Evolutionary conservation across 2,888 invertebrate species (phyloP).

Genomic region (Lasioglossum lativentre): DNA sequence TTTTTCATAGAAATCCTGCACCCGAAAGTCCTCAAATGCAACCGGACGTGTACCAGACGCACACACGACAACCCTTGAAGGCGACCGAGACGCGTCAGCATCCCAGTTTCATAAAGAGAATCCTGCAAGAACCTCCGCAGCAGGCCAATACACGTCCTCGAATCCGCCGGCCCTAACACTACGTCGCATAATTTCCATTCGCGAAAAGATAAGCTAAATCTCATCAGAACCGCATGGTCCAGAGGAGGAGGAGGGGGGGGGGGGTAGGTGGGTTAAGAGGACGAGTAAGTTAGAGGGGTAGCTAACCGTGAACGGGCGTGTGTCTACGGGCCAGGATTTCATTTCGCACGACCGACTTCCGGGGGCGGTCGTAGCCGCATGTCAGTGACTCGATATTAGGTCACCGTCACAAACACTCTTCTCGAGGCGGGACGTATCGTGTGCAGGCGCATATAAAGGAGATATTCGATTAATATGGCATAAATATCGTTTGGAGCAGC

Average conservation of each 20-base stretch:
- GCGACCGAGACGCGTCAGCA: background rate
- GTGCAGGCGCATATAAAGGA: conserved; percentile 65
- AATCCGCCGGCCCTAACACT: background rate
- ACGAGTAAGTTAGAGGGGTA: background rate
- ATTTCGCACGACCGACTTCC: conserved; percentile 59
- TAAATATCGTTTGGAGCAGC: conserved; percentile 74
- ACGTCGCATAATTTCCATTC: conserved; percentile 11
- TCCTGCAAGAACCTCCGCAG: background rate
- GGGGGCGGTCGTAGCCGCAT: conserved; percentile 48
- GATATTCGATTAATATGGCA: conserved; percentile 77
- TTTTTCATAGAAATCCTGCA: background rate
- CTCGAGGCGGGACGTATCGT: conserved; percentile 23
- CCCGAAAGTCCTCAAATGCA: background rate
- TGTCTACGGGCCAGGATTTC: conserved; percentile 43
- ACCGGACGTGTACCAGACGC: background rate
- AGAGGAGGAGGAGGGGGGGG: background rate
- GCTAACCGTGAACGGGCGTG: conserved; percentile 37
- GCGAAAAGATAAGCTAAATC: conserved; percentile 25
- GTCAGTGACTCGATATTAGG: conserved; percentile 63
- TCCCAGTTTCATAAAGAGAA: background rate
- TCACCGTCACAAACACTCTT: conserved; percentile 60
- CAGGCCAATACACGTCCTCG: background rate
- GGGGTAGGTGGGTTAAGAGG: background rate
- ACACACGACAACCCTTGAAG: background rate
- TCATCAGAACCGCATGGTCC: background rate